Evolutionary conservation across 2,113 vertebrate genomes (phyloP), one percentile per base, ranked within the genome.

Genomic region (Ciconia stormi): DNA sequence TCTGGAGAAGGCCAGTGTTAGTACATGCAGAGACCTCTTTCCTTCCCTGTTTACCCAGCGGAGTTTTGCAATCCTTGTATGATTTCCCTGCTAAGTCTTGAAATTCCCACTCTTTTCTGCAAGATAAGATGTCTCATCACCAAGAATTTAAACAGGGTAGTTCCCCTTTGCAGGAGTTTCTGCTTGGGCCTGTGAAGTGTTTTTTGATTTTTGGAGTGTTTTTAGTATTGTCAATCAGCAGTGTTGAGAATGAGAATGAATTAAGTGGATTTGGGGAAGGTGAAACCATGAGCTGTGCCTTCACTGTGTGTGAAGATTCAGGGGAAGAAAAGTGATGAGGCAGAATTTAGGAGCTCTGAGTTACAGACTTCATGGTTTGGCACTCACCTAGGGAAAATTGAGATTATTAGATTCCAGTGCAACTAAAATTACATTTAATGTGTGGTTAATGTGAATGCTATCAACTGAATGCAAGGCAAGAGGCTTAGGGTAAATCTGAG

Each of bases 391-490:
- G 27, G 55, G 79, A 78, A 96, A 72, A 93, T 1, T 18, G 56
- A 26, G 49, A 55, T 90, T 42, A 8, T 79, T 94, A 77, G 26
- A 58, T 26, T 78, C 65, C 30, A 66, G 8, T 55, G 40, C 40
- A 84, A 77, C 29, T 79, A 52, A 82, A 93, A 91, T 84, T 63
- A n/a, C 56, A 42, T 91, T 73, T 92, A 66, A 76, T 82, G 22
- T 82, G 26, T 81, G 49, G 73, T 92, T 96, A 95, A 92, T 94
- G 30, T 82, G 78, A 89, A 70, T 85, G 84, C 90, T 89, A 72
- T 94, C 82, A 95, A 16, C 56, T 90, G 65, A 95, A 56, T 82
- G 66, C 66, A 91, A 94, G 81, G 47, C 63, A 91, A 69, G 69
- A 92, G 40, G 62, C 44, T 72, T 44, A 87, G 40, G 74, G 81